A percentile compares a stretch with the other conserved stretches of the same genome.
Conservation (phyloP, 2,113 vertebrate genomes). For the Mesitornis unicolor region DNA sequence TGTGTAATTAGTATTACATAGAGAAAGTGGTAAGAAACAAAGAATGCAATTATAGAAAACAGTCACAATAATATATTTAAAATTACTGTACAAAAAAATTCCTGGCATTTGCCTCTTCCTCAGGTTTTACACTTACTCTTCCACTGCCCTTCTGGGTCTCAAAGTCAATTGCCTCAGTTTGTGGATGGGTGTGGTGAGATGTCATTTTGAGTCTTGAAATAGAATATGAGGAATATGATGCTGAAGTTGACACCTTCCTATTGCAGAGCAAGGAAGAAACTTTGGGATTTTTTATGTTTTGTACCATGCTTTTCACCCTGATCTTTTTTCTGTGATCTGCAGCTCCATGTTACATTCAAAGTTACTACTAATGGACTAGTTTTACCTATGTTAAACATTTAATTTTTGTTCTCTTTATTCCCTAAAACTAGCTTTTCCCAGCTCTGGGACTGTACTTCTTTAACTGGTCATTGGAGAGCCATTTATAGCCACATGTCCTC, state of each 20-base stretch:
- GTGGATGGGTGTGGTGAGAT: not conserved
- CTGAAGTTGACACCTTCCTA: not conserved
- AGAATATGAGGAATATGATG: not conserved
- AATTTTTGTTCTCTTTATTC: not conserved
- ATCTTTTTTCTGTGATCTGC: not conserved
- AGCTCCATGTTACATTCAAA: not conserved
- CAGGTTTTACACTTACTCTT: not conserved
- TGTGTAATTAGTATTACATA: not conserved
- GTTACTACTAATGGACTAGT: rapidly evolving
- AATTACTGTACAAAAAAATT: not conserved
- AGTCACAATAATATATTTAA: not conserved
- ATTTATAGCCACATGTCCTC: rapidly evolving
- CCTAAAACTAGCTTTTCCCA: not conserved
- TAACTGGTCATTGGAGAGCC: not conserved
- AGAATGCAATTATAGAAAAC: not conserved
- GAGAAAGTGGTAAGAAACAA: not conserved
- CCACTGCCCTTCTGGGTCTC: rapidly evolving
- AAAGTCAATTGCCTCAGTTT: not conserved
- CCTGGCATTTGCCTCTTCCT: not conserved
- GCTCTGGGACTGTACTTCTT: not conserved
- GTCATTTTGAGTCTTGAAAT: not conserved
- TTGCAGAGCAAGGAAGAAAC: not conserved
- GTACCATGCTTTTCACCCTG: not conserved
- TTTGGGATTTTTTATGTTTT: not conserved
- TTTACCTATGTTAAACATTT: not conserved